Evolutionary conservation across 2,797 vertebrate species (phyloP), one percentile per base, ranked within the genome.

Genomic region (Darevskia nairensis): DNA sequence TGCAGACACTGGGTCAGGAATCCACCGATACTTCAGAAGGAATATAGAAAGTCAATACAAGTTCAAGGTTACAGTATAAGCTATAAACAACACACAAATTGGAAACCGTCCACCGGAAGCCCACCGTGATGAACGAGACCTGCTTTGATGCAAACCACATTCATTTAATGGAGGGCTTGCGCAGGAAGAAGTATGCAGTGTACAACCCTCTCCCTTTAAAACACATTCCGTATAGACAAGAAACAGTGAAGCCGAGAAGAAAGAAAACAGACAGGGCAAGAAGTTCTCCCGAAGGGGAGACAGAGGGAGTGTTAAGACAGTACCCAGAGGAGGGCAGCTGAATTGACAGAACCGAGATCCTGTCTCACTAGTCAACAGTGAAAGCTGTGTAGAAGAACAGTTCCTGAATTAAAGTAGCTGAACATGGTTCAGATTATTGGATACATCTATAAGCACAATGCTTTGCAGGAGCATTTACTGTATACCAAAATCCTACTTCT

Each of bases 341-440:
- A 25, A 79, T n/a, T 80, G 71, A 82, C 50, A 69, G 44, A 74
- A 86, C 13, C 88, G 92, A 94, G 89, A 91, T 76, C 87, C 90
- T 68, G 44, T 92, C 87, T 92, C 71, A 9, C 84, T 39, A 87
- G 89, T 21, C 39, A n/a, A 93, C 94, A 86, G 93, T 21, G 85
- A 85, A 46, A 92, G 93, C 90, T 88, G 92, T 91, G 35, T 39
- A 94, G 94, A 96, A 95, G 94, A 86, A 93, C 91, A 94, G 29
- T 84, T 96, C 97, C 97, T 97, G 97, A 97, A 97, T 96, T 94
- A 97, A 96, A 97, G 98, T 98, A 97, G 98, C 98, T 99, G 98
- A 99, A 99, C 98, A 99, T 94, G 98, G 98, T 99, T 99, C 98
- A 99, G 98, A 99, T 98, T 98, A 98, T 98, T 95, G 97, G 97